Percentiles rank a stretch among this genome's conserved stretches.
These are phyloP conservation scores for Gonatopus flavifemur DNA, from an alignment of 1,140 invertebrate genomes.

Conservation along the genomic window DNA sequence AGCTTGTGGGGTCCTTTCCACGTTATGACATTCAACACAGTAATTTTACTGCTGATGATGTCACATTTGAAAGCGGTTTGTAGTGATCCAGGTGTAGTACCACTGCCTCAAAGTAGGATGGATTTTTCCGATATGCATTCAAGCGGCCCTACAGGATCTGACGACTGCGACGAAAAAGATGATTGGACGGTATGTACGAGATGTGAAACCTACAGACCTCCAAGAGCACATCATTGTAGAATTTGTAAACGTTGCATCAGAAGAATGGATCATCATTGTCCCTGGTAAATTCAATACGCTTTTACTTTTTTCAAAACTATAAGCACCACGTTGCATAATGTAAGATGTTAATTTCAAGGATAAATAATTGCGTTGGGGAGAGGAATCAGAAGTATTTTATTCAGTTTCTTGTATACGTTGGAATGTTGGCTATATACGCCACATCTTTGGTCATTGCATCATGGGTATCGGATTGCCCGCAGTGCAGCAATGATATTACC, in stretches of 20 bases:
- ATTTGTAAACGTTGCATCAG: slow-evolving; percentile 85
- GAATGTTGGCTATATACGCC: slow-evolving; percentile 69
- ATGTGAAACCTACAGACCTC: slow-evolving; percentile 84
- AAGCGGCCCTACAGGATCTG: slow-evolving; percentile 50
- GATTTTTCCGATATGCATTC: slow-evolving; percentile 86
- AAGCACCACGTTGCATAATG: neutral
- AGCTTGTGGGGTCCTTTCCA: slow-evolving; percentile 87
- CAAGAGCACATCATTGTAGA: slow-evolving; percentile 85
- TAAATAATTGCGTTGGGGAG: slow-evolving; percentile 93
- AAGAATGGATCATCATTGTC: slow-evolving; percentile 91
- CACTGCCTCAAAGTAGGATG: slow-evolving; percentile 75
- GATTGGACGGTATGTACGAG: slow-evolving; percentile 86
- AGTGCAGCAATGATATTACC: slow-evolving; percentile 68
- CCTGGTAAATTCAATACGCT: slow-evolving; percentile 60
- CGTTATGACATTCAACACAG: slow-evolving; percentile 78
- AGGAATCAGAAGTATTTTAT: slow-evolving; percentile 93
- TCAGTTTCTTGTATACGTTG: slow-evolving; percentile 85
- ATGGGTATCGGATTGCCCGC: slow-evolving; percentile 74
- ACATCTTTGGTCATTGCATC: slow-evolving; percentile 72
- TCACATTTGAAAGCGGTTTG: slow-evolving; percentile 83
- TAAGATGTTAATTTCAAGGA: slow-evolving; percentile 61
- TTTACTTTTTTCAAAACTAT: slow-evolving; percentile 8
- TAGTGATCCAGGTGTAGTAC: slow-evolving; percentile 87
- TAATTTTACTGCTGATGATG: slow-evolving; percentile 75
- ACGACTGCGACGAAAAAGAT: slow-evolving; percentile 61